phyloP scores from a whole-genome alignment of 2,113 vertebrate genomes.

The Corapipo altera region DNA sequence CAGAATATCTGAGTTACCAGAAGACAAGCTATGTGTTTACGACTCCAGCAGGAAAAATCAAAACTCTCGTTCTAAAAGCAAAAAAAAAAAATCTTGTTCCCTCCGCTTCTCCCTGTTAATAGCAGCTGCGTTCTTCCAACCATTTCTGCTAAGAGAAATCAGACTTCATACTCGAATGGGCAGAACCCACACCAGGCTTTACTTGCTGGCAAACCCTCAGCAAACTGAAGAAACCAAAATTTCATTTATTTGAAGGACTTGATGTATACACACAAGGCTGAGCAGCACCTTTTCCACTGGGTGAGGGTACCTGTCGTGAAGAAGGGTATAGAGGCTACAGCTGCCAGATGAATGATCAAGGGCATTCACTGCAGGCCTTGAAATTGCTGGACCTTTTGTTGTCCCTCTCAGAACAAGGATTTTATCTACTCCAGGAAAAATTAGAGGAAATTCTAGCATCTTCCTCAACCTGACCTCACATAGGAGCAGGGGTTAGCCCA shows the following conservation, averaged over 20 bases:
- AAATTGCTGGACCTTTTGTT: not conserved
- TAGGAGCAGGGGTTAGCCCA: not conserved
- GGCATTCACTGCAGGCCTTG: not conserved
- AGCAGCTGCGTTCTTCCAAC: not conserved
- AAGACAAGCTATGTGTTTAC: not conserved
- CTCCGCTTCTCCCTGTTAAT: not conserved
- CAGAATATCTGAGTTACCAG: not conserved
- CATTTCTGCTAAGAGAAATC: not conserved
- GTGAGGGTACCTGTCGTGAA: not conserved
- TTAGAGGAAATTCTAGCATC: not conserved
- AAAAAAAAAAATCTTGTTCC: not conserved
- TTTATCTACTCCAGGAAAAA: not conserved
- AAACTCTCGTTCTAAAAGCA: not conserved
- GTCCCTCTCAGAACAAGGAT: not conserved
- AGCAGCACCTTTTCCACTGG: not conserved
- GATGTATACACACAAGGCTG: not conserved
- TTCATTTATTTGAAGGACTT: not conserved
- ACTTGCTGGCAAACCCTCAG: not conserved
- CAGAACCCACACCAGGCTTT: not conserved
- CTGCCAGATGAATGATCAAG: not conserved
- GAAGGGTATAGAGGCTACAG: fast-evolving
- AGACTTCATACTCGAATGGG: not conserved
- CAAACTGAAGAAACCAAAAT: not conserved
- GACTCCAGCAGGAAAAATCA: not conserved
- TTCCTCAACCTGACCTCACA: not conserved